Conservation (phyloP, 2,797 vertebrate species). For the Xerus rutilus region DNA sequence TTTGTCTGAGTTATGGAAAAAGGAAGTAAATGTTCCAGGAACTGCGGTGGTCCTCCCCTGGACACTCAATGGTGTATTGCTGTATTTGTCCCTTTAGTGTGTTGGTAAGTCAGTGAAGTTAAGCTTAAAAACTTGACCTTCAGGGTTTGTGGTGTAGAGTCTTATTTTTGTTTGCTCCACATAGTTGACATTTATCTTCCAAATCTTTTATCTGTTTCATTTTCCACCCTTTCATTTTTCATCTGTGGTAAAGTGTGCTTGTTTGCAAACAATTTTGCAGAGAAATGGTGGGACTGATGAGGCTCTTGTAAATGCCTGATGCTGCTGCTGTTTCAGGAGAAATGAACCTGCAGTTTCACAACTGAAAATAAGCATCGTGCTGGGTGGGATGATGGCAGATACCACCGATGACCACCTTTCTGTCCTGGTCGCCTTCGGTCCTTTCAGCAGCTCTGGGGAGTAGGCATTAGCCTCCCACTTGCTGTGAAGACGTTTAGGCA, state of each 20-base stretch:
- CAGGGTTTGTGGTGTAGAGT: background rate
- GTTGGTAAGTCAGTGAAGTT: background rate
- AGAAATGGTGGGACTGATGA: background rate
- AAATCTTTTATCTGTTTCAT: background rate
- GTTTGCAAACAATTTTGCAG: background rate
- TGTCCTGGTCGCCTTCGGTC: background rate
- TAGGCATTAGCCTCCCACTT: background rate
- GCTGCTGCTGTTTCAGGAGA: background rate
- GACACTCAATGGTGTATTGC: background rate
- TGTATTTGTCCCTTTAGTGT: background rate
- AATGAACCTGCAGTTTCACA: background rate
- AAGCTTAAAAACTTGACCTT: slow-evolving; percentile 3
- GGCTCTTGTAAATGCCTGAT: background rate
- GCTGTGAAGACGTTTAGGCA: background rate
- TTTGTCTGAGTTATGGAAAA: slow-evolving; percentile 1
- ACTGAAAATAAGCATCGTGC: background rate
- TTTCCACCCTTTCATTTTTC: background rate
- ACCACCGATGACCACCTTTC: background rate
- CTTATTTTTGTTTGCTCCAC: background rate
- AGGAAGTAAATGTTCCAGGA: background rate
- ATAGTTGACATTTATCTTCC: slow-evolving; percentile 8
- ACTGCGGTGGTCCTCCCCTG: background rate
- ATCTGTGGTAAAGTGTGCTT: background rate
- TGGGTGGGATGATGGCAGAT: background rate
- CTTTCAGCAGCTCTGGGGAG: background rate